Base-by-base conservation (phyloP, 2,888 invertebrate genomes). In the Sympetrum striolatum region DNA sequence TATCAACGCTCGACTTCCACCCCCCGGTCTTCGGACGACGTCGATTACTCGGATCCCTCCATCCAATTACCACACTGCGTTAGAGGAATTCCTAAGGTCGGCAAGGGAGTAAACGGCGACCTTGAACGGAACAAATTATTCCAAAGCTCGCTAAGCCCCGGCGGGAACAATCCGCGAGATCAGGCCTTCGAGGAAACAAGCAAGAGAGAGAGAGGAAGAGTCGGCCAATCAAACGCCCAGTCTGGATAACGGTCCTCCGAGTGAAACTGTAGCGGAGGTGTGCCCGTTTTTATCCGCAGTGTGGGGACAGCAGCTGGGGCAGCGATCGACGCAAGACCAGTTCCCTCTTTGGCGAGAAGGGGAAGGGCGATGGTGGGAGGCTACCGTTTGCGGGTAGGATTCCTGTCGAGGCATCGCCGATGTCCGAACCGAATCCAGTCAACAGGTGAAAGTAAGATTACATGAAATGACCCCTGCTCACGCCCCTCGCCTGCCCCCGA, bases 361-460 rank as follows among this genome's bases (percentile, higher is more conserved):
- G n/a, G 58, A 25, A 22, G 22, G 6, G 2, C 39, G 39, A 37
- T n/a, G 37, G 18, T 6, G 80, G 39, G 80, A 37, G 80, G 80
- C 80, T 80, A 35, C 39, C 22, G 80, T 35, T 18, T 37, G 37
- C 58, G 53, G 82, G 31, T n/a, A 82, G 35, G 53, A 82, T 35
- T 35, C 82, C 58, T 58, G 58, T 53, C 31, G 58, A 82, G 31
- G 82, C 53, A 82, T 86, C 86, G 37, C 25, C 81, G 22, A 58
- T 86, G 25, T 15, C 64, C 18, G 60, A 37, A 37, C 86, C 86
- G 86, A 86, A 86, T 86, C 60, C 53, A 86, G 86, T 86, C 86
- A 86, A 64, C 86, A 37, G 86, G 86, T 86, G 86, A 86, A 86
- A 86, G 86, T 86, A 60, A 60, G 37, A 86, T 86, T 58, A 82